Percentiles rank a stretch among this genome's conserved stretches.
These are phyloP conservation scores for Sinhomidia bicolor DNA, from an alignment of 2,888 invertebrate species.

Conservation along the genomic window DNA sequence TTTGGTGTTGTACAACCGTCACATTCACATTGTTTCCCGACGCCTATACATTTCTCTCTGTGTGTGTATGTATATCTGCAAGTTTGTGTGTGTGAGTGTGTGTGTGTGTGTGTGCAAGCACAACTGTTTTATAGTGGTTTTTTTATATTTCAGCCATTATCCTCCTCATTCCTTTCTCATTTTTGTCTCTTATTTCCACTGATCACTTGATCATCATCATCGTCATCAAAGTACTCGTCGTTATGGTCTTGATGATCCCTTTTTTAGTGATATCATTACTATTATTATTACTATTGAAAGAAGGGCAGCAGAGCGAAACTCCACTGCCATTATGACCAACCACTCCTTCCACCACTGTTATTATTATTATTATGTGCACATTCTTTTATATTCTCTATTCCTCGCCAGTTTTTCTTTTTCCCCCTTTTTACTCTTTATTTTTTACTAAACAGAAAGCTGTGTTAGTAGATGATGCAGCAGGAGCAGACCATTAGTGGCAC, in stretches of 20 bases:
- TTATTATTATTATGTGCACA: constrained; percentile 25
- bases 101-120: too few species aligned
- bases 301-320: constrained; percentile 14
- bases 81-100: too few species aligned
- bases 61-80: too few species aligned
- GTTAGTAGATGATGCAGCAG: too few species aligned
- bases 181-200: constrained; percentile 4
- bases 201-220: constrained; percentile 2
- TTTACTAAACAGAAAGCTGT: neutral
- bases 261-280: constrained; percentile 25
- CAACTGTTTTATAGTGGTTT: neutral
- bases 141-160: neutral
- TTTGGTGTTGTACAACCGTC: neutral
- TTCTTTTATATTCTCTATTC: neutral
- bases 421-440: neutral
- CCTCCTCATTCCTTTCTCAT: neutral
- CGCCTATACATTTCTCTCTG: too few species aligned
- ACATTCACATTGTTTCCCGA: neutral
- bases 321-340: neutral
- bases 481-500: constrained; percentile 43
- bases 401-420: neutral
- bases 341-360: neutral
- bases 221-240: neutral
- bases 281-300: constrained; percentile 12
- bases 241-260: constrained; percentile 31